Conservation (phyloP, 2,888 invertebrate genomes). For the Lissonota sp. region DNA sequence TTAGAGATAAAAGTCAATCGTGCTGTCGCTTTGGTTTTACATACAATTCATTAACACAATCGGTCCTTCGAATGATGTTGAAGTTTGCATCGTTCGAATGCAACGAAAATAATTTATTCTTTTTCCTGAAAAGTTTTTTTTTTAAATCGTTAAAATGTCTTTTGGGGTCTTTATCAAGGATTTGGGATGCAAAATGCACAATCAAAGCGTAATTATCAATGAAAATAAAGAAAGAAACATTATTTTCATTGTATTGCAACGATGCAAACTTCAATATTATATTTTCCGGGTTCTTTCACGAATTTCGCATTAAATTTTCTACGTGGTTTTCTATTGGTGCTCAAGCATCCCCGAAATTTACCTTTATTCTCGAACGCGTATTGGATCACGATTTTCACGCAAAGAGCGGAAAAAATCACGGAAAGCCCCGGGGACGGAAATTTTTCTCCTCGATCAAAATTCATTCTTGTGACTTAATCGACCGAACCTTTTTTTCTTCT, state of each 20-base stretch:
- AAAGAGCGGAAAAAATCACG: not conserved
- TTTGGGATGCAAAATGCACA: no score
- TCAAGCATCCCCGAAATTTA: conserved; percentile 38
- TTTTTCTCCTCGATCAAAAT: not conserved
- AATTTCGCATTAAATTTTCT: conserved; percentile 30
- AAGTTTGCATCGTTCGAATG: not conserved
- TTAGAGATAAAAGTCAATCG: conserved; percentile 29
- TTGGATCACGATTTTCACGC: not conserved
- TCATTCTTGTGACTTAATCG: no score
- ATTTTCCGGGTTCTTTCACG: conserved; percentile 18
- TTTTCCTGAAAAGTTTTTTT: not conserved
- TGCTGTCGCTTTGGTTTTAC: not conserved
- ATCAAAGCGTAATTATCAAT: no score
- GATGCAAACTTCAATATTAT: no score
- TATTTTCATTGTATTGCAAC: not conserved
- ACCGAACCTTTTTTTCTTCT: not conserved
- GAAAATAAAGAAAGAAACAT: no score
- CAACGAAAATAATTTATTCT: not conserved
- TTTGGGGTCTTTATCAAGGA: no score
- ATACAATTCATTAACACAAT: not conserved
- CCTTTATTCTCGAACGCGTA: no score
- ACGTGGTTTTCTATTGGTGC: conserved; percentile 19
- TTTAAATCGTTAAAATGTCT: not conserved
- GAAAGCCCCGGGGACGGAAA: not conserved
- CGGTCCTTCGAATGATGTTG: not conserved